Base-by-base conservation (phyloP, 2,888 invertebrate genomes). In the Ashinkailepas kermadecensis region DNA sequence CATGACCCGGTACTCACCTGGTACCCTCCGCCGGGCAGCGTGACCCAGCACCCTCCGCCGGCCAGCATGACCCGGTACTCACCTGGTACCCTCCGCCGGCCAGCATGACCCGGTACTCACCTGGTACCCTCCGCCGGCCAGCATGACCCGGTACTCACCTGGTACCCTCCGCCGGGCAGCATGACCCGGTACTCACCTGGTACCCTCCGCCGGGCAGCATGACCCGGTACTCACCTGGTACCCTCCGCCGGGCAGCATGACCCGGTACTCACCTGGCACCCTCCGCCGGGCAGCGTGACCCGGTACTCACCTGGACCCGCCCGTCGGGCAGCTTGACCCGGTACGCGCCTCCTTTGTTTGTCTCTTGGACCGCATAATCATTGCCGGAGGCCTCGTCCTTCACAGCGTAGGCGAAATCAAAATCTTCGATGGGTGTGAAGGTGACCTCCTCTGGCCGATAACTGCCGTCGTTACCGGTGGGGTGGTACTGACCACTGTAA, bases 391-490 rank as follows among this genome's bases (percentile, higher is more conserved):
- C 59, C 56, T 81, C 23, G 62, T 81, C 81, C 21, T 54, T 81
- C 59, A 81, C 81, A 58, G 81, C 81, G 78, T 81, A 81, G 18
- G n/a, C 70, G 62, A 81, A 81, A 18, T 81, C 81, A 39, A 81
- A 81, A 39, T 78, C 78, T 25, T 58, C 78, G 78, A 57, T 57
- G 21, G 74, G 54, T 8, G 74, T 54, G 54, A 74, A 74, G 18
- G 11, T 10, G 54, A 54, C 8, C 74, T 74, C 54, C 18, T 74
- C 54, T 1, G 74, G 74, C 15, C 21, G 74, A 54, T 74, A 74
- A 7, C 8, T 15, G 74, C 74, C 74, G 10, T 74, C 74, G 18
- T 74, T 54, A 2, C 74, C 74, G 67, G 23, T 10, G 7, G 65
- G 65, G n/a, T 23, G n/a, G n/a, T 65, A 65, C 65, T 65, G n/a